Evolutionary conservation across 2,888 invertebrate genomes (phyloP), one percentile per base, ranked within the genome.

Genomic region (Papilio gigon): DNA sequence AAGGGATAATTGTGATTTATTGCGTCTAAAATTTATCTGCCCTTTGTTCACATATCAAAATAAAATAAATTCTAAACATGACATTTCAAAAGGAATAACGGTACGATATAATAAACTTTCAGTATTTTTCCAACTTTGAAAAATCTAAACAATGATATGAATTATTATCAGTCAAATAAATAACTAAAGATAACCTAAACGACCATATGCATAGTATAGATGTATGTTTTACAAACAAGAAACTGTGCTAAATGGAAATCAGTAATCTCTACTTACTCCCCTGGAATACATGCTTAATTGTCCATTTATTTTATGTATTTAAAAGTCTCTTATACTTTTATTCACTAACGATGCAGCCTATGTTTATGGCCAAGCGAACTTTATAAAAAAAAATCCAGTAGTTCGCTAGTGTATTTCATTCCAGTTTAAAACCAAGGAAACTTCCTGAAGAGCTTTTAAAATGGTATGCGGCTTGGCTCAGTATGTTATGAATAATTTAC

Each of bases 401-500:
- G 53, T 53, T 37, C 27, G 64, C 27, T 40, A 37, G 40, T 60
- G 37, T 37, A 25, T 60, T 64, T 56, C 27, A 65, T 67, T 61
- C 22, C 60, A 40, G 44, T 50, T 67, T 61, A n/a, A 50, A 60
- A 27, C 37, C 47, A 59, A 66, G 65, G 25, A 62, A 67, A 67
- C 61, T 62, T 67, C 53, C 40, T 67, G 61, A 62, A 67, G 61
- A 40, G 61, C 61, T 62, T 62, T 67, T 67, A 62, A 62, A 67
- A 67, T 42, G 67, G 25, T 56, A 56, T 53, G 61, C 61, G 42
- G 61, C 61, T 53, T 42, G 53, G 42, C 53, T 56, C 56, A 61
- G 61, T 62, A 67, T 67, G 67, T 62, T 67, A 67, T 67, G 53
- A 67, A 67, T 67, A 67, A 67, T 62, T 67, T 67, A 67, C 61